These are phyloP conservation scores for Helicoverpa armigera DNA, from an alignment of 1,140 invertebrate species.

Conservation along the genomic window DNA sequence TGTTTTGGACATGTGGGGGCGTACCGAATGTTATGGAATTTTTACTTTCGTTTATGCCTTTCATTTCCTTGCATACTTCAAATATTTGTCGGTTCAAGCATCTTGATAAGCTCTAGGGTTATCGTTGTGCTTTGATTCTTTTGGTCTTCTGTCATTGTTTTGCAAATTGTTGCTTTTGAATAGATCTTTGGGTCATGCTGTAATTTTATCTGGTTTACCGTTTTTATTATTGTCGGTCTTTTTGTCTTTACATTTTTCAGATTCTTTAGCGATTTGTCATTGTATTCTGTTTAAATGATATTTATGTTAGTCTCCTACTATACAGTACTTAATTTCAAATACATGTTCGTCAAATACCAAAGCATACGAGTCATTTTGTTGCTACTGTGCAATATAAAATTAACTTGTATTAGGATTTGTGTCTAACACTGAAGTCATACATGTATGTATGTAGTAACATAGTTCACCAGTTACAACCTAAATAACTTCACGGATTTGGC, in stretches of 20 bases:
- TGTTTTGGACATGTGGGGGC: constrained; percentile 22
- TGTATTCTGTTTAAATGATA: no score
- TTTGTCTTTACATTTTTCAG: no score
- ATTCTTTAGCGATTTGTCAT: no score
- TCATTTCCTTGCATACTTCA: constrained; percentile 25
- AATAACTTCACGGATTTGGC: constrained; percentile 38
- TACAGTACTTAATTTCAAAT: no score
- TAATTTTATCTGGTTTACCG: no score
- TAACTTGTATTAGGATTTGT: no score
- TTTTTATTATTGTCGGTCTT: no score
- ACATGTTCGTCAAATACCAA: no score
- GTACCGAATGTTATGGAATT: constrained; percentile 34
- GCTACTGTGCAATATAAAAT: no score
- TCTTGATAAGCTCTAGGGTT: not conserved
- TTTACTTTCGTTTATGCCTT: constrained; percentile 43
- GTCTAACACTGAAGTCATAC: not conserved
- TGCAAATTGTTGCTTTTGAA: not conserved
- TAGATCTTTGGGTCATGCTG: no score
- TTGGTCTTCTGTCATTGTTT: not conserved
- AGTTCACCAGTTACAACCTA: constrained; percentile 7
- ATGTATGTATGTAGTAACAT: not conserved
- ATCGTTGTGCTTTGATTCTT: not conserved
- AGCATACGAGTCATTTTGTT: no score
- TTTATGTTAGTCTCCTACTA: no score
- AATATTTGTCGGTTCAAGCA: not conserved